Evolutionary conservation across 1,140 invertebrate species (phyloP), one percentile per base, ranked within the genome.

Genomic region (Ooceraea biroi): DNA sequence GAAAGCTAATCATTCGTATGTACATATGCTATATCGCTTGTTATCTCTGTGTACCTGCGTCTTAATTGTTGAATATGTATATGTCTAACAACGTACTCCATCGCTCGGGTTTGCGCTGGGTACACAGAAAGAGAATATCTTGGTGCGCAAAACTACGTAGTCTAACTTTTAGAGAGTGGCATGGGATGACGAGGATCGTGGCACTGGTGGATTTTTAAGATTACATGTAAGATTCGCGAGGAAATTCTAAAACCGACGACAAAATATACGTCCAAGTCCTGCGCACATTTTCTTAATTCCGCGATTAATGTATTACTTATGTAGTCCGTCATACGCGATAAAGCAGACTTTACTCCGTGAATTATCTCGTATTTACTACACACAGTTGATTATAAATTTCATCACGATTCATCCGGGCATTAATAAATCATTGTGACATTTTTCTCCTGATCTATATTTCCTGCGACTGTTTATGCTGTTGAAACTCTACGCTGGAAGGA

Each of bases 31-130:
- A 41, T 52, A 57, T 69, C 30, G 76, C 78, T 82, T 41, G 69
- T 82, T 82, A 82, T 74, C 44, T 61, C 57, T 41, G n/a, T 74
- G 19, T 74, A 61, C 46, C 61, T 27, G 58, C 19, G 12, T 17
- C 44, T 82, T 82, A 74, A 74, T 82, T 82, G 46, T 48, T 50
- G 78, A 82, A 82, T 82, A 82, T 74, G 57, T 61, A 82, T 82
- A 50, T 50, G 27, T 73, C 19, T 71, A 73, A 60, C 66, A 44
- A 73, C 12, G 57, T 63, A 50, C 19, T 25, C 50, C 12, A 5
- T 68, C 17, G 22, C 36, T 55, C n/a, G 22, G 30, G 17, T 80
- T 80, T 69, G 12, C 48, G n/a, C 36, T 17, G 63, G 8, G 30
- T 8, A 71, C 12, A 44, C 5, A 27, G 41, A 44, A 80, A 71